These are phyloP conservation scores for Protonemura montana DNA, from an alignment of 2,888 invertebrate genomes.

Conservation along the genomic window DNA sequence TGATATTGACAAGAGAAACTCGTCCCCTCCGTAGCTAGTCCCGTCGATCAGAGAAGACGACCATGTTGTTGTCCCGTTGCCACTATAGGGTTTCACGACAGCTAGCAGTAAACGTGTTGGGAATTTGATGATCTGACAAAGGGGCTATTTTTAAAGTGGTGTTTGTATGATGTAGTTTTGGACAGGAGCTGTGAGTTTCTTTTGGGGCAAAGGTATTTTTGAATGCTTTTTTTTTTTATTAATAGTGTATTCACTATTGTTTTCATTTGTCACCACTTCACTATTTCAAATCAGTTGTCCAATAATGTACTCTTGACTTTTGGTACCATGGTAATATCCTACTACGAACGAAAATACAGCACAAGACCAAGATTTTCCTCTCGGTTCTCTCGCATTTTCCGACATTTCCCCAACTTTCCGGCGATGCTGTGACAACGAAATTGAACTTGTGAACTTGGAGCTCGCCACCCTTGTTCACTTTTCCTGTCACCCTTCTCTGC, in stretches of 20 bases:
- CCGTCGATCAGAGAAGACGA: neutral
- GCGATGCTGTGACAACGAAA: neutral
- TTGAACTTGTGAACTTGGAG: neutral
- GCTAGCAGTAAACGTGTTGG: neutral
- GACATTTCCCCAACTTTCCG: neutral
- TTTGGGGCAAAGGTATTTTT: too few species aligned
- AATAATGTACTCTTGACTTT: too few species aligned
- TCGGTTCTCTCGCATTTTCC: neutral
- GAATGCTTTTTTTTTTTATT: too few species aligned
- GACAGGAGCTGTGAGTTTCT: too few species aligned
- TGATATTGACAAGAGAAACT: neutral
- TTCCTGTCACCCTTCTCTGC: neutral
- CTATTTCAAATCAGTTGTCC: too few species aligned
- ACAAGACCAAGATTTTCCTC: neutral
- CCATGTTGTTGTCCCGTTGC: neutral
- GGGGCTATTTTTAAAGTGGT: too few species aligned
- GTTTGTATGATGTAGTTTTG: too few species aligned
- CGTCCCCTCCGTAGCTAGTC: neutral
- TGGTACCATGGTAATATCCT: too few species aligned
- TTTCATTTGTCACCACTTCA: too few species aligned
- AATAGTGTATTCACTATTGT: too few species aligned
- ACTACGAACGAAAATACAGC: too few species aligned
- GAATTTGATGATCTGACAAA: too few species aligned
- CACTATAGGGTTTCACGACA: neutral
- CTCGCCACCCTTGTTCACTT: neutral